Evolutionary conservation across 2,888 invertebrate genomes (phyloP).

Genomic region (Acrobeloides nanus): DNA sequence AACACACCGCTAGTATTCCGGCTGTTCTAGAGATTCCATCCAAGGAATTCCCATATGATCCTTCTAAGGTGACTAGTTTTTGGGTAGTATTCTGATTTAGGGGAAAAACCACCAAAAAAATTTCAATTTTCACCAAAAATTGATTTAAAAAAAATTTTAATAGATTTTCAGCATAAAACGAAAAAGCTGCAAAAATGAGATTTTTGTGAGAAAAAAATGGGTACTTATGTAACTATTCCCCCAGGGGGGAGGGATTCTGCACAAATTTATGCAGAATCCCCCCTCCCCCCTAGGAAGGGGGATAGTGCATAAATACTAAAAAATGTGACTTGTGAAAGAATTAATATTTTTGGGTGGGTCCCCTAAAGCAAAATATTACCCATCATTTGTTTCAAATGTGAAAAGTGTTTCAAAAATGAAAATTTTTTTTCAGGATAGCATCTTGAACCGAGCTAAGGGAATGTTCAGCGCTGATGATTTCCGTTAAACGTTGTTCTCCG

Average conservation of each 20-base stretch:
- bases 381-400: background rate
- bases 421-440: constrained; percentile 48
- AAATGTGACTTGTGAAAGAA: no score
- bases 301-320: no score
- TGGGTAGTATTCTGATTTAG: background rate
- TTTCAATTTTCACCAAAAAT: constrained; percentile 8
- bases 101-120: constrained; percentile 1
- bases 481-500: no score
- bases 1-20: constrained; percentile 83
- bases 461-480: constrained; percentile 54
- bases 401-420: background rate
- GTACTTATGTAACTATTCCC: no score
- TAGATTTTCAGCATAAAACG: no score
- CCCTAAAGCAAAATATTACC: constrained; percentile 3
- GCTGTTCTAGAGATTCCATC: constrained; percentile 96
- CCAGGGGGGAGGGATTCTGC: no score
- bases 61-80: constrained; percentile 68
- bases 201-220: no score
- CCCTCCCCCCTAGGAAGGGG: no score
- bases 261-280: no score
- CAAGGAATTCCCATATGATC: constrained; percentile 94
- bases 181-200: no score
- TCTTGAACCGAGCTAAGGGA: constrained; percentile 54
- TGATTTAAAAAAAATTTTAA: background rate
- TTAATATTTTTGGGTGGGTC: no score